Percentiles rank a stretch among this genome's conserved stretches.
phyloP scores from a whole-genome alignment of 2,888 invertebrate species.

The Caenorhabditis drosophilae region DNA sequence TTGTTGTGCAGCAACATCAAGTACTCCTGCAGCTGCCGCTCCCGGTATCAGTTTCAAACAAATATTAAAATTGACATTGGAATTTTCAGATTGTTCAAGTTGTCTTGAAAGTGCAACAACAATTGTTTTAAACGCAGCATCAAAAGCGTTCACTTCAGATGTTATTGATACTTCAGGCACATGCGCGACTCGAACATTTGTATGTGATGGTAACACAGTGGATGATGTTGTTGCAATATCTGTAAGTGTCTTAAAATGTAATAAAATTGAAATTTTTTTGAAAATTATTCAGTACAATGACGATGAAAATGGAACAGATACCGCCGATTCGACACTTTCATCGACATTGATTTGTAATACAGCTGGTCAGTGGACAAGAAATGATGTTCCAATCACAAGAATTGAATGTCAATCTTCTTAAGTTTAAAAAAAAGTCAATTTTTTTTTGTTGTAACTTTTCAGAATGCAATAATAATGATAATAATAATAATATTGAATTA shows the following conservation, averaged over 20 bases:
- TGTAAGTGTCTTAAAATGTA: conserved; percentile 3
- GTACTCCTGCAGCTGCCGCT: no score
- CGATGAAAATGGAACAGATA: conserved; percentile 12
- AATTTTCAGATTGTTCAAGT: not conserved
- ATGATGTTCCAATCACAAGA: conserved; percentile 22
- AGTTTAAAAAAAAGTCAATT: not conserved
- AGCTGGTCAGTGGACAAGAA: conserved; percentile 23
- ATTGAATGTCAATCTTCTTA: conserved; percentile 25
- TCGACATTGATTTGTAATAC: conserved; percentile 12
- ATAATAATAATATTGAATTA: not conserved
- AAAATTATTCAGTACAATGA: conserved; percentile 20
- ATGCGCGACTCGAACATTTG: conserved; percentile 21
- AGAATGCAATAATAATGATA: not conserved
- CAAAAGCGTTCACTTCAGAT: conserved; percentile 28
- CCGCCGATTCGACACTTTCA: conserved; percentile 6
- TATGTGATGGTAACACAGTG: conserved; percentile 18
- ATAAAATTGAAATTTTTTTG: not conserved
- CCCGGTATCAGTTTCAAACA: no score
- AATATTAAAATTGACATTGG: not conserved
- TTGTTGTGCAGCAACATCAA: no score
- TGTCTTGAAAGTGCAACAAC: conserved; percentile 8
- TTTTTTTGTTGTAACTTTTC: not conserved
- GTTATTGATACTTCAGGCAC: conserved; percentile 21
- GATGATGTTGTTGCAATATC: conserved; percentile 16
- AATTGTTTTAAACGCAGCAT: conserved; percentile 15